phyloP scores from a whole-genome alignment of 2,113 vertebrate species.

The Echinops telfairi region DNA sequence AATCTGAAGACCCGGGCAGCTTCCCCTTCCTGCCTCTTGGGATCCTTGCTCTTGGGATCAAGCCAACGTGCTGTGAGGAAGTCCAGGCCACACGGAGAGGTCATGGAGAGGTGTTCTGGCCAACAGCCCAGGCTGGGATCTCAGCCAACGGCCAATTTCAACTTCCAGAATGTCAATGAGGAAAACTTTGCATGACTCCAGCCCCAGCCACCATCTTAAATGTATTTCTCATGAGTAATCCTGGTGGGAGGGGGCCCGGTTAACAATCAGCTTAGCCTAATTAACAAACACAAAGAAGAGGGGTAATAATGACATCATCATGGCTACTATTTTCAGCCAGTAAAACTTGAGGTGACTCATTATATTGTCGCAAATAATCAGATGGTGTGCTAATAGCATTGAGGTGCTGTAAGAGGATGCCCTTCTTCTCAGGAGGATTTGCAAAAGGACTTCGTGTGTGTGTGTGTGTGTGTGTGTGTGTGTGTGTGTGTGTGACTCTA shows the following conservation, averaged over 20 bases:
- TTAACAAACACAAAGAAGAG: not conserved
- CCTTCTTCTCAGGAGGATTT: conserved; percentile 1
- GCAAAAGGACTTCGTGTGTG: not conserved
- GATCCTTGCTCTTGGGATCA: not conserved
- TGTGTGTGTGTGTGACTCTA: not conserved
- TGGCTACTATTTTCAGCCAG: not conserved
- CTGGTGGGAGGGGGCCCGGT: not conserved
- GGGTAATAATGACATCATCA: not conserved
- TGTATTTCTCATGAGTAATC: too few species aligned
- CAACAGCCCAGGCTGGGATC: not conserved
- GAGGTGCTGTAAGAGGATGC: not conserved
- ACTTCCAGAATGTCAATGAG: not conserved
- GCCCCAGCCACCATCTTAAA: not conserved
- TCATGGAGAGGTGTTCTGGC: not conserved
- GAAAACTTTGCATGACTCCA: not conserved
- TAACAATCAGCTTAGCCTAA: too few species aligned
- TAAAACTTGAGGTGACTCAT: not conserved
- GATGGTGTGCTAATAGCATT: too few species aligned
- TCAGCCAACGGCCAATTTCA: not conserved
- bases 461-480: too few species aligned
- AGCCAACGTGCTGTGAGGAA: not conserved
- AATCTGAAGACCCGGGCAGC: not conserved
- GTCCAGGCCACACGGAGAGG: not conserved
- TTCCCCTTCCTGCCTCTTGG: not conserved
- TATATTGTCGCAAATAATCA: not conserved